Evolutionary conservation across 2,888 invertebrate genomes (phyloP), one percentile per base, ranked within the genome.

Genomic region (Carpatolechia fugitivella): DNA sequence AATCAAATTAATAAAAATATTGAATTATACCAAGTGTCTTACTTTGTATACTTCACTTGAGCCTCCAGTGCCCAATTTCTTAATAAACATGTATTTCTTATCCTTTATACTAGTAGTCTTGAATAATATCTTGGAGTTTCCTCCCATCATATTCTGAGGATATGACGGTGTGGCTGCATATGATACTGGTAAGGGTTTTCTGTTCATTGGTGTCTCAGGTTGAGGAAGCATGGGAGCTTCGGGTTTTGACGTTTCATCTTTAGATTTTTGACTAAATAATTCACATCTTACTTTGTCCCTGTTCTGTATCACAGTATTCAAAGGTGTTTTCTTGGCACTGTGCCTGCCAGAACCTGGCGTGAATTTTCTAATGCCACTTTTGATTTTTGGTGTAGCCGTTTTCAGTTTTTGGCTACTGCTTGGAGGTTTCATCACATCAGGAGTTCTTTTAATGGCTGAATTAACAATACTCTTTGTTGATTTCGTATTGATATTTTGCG

Each of bases 31-130:
- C 6, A 3, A 4, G 3, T 24, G 24, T 4, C 60, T 69, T 63
- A 88, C 92, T 78, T 92, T 91, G 54, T 91, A 94, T 3, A 98
- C 98, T 79, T 95, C 93, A 71, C 97, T 96, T 54, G 97, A 97
- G 38, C 98, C 98, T n/a, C 98, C 98, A 65, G 92, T 93, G 0
- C 98, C 98, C 47, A 98, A 84, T 66, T 93, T 91, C 60, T 94
- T 94, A 11, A 96, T 86, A 51, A 96, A 92, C 59, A 92, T 85
- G 80, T 97, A 98, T 24, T 93, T 91, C 50, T 92, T 92, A 20
- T 92, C 92, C 61, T 96, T 96, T 1, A 98, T 94, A 35, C 69
- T 80, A 11, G 93, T 87, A 13, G 88, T 90, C 64, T 91, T 92
- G 47, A 89, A 86, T 10, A 81, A 66, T 56, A 83, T 70, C 60